Conservation (phyloP, 2,797 vertebrate species). For the Anguilla anguilla region DNA sequence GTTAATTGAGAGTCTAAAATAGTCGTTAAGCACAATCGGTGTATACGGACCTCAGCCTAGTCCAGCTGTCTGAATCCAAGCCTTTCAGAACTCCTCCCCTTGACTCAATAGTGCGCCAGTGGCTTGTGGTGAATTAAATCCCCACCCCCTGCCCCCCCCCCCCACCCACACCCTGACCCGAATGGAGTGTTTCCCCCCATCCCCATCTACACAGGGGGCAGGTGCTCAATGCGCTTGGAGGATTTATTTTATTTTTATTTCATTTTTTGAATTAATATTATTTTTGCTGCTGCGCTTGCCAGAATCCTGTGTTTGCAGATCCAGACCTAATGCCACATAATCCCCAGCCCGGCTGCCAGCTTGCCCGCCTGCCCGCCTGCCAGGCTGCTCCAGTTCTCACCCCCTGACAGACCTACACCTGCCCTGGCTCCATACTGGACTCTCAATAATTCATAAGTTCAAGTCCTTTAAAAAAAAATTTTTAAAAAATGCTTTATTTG, state of each 20-base stretch:
- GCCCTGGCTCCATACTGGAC: slow-evolving; percentile 62
- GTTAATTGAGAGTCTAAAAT: slow-evolving; percentile 41
- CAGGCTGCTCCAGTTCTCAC: neutral
- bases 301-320: slow-evolving; percentile 47
- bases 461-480: too few relatives aligned
- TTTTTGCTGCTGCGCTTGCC: slow-evolving; percentile 39
- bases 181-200: neutral
- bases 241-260: neutral
- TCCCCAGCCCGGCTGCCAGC: slow-evolving; percentile 38
- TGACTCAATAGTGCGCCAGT: slow-evolving; percentile 9
- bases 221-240: neutral
- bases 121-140: neutral
- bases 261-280: slow-evolving; percentile 25
- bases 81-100: neutral
- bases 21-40: slow-evolving; percentile 32
- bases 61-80: neutral
- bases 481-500: slow-evolving; percentile 76
- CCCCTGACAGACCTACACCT: slow-evolving; percentile 54
- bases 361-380: neutral
- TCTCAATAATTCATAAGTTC: slow-evolving; percentile 71
- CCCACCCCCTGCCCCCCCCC: neutral
- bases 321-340: slow-evolving; percentile 48
- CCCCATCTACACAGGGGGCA: neutral
- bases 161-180: neutral
- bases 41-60: neutral